Conservation (phyloP, 2,113 vertebrate genomes). For the Lucifuga dentata region DNA sequence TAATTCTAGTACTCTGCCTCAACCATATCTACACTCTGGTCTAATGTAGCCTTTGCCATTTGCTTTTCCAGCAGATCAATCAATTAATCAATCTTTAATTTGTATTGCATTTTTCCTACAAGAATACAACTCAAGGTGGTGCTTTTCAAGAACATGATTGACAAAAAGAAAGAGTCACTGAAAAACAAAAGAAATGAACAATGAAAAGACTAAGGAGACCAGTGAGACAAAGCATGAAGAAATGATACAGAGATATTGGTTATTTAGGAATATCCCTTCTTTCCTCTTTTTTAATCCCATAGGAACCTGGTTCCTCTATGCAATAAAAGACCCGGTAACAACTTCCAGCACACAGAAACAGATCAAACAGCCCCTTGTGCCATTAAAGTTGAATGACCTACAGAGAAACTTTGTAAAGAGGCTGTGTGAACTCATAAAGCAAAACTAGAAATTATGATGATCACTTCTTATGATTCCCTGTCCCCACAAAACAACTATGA, state of each 20-base stretch:
- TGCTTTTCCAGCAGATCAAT: constrained; percentile 35
- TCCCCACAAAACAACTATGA: no score
- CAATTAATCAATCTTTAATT: no score
- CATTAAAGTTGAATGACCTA: no score
- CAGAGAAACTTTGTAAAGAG: no score
- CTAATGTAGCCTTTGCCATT: constrained; percentile 32
- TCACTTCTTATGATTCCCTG: not conserved
- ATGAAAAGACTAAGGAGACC: no score
- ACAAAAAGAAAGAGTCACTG: no score
- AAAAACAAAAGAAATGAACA: no score
- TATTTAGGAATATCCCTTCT: not conserved
- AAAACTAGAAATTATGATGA: not conserved
- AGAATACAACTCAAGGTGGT: no score
- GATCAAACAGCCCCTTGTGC: not conserved
- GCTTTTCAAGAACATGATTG: no score
- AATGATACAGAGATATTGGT: constrained; percentile 12
- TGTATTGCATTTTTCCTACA: no score
- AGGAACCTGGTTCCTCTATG: constrained; percentile 52
- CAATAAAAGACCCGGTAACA: constrained; percentile 48
- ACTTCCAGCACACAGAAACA: constrained; percentile 23
- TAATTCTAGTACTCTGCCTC: not conserved
- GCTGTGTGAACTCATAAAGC: not conserved
- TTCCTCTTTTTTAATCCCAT: constrained; percentile 19
- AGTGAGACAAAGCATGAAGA: no score
- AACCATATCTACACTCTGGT: constrained; percentile 27